Percentiles rank a stretch among this genome's conserved stretches.
Evolutionary conservation across 2,113 vertebrate species (phyloP).

Genomic region (Zapornia atra): DNA sequence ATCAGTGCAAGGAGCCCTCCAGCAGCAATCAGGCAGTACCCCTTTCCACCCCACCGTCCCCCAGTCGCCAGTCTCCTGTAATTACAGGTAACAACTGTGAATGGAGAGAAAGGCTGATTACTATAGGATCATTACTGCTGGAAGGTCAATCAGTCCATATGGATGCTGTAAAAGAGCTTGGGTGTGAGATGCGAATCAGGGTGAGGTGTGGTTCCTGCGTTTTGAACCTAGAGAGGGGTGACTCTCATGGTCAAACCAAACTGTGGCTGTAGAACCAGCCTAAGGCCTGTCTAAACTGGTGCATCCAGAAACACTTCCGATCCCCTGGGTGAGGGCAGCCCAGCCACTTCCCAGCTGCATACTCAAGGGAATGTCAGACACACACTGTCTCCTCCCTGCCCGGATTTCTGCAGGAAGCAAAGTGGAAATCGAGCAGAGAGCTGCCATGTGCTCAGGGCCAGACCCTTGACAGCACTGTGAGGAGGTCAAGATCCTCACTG

Average conservation of each 20-base stretch:
- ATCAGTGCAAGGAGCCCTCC: not conserved
- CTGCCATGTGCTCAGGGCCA: not conserved
- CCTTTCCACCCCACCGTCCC: not conserved
- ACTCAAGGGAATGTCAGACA: not conserved
- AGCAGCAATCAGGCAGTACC: not conserved
- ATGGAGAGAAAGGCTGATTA: not conserved
- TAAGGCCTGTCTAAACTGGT: not conserved
- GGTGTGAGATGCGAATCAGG: not conserved
- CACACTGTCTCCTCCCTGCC: not conserved
- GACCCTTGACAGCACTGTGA: not conserved
- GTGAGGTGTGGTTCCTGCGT: not conserved
- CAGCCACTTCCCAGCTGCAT: not conserved
- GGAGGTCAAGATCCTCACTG: not conserved
- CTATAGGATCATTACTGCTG: not conserved
- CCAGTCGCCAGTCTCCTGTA: not conserved
- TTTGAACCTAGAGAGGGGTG: not conserved
- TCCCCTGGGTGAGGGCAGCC: not conserved
- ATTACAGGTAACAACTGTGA: rapidly evolving
- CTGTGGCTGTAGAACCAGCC: not conserved
- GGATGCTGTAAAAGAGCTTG: not conserved
- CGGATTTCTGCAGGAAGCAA: not conserved
- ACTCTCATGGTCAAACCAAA: not conserved
- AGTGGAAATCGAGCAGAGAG: not conserved
- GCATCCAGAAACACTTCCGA: not conserved
- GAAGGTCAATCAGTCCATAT: not conserved